Conservation (phyloP, 2,113 vertebrate genomes). For the Herpailurus yagouaroundi region DNA sequence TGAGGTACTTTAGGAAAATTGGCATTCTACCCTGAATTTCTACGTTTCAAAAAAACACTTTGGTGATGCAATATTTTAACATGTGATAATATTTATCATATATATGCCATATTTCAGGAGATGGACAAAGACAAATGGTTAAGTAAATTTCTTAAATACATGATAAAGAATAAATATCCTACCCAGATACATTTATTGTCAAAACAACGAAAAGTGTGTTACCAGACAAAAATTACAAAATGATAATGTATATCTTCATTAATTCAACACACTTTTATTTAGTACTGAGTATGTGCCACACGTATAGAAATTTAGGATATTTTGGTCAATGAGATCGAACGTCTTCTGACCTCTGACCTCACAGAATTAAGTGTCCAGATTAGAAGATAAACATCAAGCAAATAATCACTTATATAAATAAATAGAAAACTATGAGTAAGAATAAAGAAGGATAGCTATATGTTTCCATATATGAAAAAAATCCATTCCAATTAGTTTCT, state of each 20-base stretch:
- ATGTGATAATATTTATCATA: background rate
- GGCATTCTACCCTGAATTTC: background rate
- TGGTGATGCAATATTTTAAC: background rate
- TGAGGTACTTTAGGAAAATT: background rate
- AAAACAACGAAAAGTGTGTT: background rate
- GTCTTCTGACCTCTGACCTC: background rate
- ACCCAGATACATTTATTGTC: background rate
- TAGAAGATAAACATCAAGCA: background rate
- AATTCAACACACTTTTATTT: background rate
- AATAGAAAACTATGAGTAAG: background rate
- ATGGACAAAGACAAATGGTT: background rate
- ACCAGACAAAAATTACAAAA: background rate
- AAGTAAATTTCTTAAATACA: background rate
- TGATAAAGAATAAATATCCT: background rate
- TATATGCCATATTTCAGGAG: background rate
- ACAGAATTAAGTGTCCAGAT: background rate
- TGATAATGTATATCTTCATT: background rate
- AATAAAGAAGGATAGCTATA: background rate
- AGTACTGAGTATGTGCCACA: background rate
- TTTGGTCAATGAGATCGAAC: background rate
- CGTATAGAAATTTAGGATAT: background rate
- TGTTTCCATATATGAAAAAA: background rate
- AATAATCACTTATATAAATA: background rate
- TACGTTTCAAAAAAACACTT: background rate
- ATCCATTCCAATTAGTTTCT: background rate